Evolutionary conservation across 2,888 invertebrate species (phyloP).

Genomic region (Theodoxus fluviatilis): DNA sequence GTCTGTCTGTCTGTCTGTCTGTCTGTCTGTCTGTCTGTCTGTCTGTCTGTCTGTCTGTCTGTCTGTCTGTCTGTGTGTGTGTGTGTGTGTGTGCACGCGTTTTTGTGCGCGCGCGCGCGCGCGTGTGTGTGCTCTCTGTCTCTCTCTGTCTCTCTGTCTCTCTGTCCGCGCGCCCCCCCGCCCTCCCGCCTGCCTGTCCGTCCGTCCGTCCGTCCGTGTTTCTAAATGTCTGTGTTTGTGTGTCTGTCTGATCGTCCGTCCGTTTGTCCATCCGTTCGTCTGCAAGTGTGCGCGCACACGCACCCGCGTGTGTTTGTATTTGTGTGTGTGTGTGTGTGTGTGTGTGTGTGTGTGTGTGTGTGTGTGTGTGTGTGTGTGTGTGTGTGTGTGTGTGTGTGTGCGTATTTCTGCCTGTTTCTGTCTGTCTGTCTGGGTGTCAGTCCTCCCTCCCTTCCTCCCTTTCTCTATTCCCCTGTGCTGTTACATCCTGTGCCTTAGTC

Average conservation of each 20-base stretch:
- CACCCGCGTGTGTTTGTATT: not conserved
- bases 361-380: conserved; percentile 14
- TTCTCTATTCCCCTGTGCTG: not conserved
- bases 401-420: not conserved
- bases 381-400: not conserved
- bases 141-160: conserved; percentile 2
- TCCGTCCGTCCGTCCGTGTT: conserved; percentile 2
- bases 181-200: not conserved
- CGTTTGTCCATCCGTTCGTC: not conserved
- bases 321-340: conserved; percentile 5
- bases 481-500: too few species aligned
- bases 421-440: too few species aligned
- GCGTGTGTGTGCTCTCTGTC: conserved; percentile 17
- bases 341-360: conserved; percentile 11
- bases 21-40: not conserved
- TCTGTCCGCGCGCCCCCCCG: not conserved
- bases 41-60: not conserved
- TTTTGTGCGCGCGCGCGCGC: conserved; percentile 14
- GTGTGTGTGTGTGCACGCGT: conserved; percentile 13
- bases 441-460: not conserved
- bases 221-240: not conserved
- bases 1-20: too few species aligned
- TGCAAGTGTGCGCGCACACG: not conserved
- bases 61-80: not conserved
- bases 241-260: not conserved